Base-by-base conservation (phyloP, 2,888 invertebrate genomes). In the Autographa gamma region DNA sequence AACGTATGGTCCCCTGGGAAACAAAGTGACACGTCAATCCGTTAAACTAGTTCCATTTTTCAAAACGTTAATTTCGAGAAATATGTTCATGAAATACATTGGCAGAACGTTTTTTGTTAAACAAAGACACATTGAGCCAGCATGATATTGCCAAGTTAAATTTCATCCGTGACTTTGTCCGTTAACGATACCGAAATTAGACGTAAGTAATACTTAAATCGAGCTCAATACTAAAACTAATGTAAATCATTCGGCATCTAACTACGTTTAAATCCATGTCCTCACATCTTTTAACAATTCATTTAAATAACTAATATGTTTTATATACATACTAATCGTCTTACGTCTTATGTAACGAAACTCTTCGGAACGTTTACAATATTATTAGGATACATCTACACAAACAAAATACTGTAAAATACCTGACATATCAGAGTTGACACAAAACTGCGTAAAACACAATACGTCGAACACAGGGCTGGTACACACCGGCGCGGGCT, bases 391-490 rank as follows among this genome's bases (percentile, higher is more conserved):
- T 38, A 38, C 1, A 11, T 11, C 9, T 38, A 11, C 32, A 58
- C 58, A 43, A 13, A 41, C 2, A 0, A 71, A 71, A 75, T 67
- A 75, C n/a, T 66, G 6, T 54, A 38, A 71, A 77, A 66, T 63
- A 19, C 60, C 63, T 65, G 31, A 41, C 19, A 59, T 34, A 63
- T 61, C 19, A 65, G 65, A 75, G 54, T 68, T 77, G 65, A 32
- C 63, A 71, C 54, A 76, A 77, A 80, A 80, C 65, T 71, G 80
- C 63, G 66, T 77, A 69, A 71, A 76, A 74, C 71, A 81, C 63
- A 81, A 71, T 70, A 75, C 69, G 62, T 73, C 72, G 79, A 69
- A 74, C 71, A 73, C 73, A 72, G 77, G 63, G 74, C 43, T 32
- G 56, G 60, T 59, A 77, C 62, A 74, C 71, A 71, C 63, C 71